Evolutionary conservation across 53 echinoderm and acorn worm genomes (phyloP), one percentile per base, ranked within the genome.

Genomic region (Holothuria leucospilota): DNA sequence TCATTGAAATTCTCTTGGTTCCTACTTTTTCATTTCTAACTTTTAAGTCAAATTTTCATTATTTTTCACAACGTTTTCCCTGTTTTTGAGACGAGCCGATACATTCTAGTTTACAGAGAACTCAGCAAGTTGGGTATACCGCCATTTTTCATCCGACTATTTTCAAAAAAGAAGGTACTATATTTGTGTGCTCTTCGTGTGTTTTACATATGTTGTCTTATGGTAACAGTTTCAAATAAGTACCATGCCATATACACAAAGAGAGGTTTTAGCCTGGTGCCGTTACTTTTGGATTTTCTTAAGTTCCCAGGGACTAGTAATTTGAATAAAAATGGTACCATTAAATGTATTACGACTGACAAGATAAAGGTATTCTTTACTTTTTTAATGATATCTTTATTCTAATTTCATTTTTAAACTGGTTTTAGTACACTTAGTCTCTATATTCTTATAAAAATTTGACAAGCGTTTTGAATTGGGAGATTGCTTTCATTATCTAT

Each of bases 291-390:
- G 5, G 46, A 74, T 42, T 42, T n/a, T 42, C 74, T 74, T 46
- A 74, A 46, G 74, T 74, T 74, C 74, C 74, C 74, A 74, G 74
- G 74, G 74, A 74, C 74, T 74, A 51, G 25, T 74, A 74, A 51
- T 42, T 74, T 74, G 10, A 49, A 74, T 24, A 74, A 74, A 74
- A 74, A 74, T 49, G 74, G 74, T 74, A 74, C 74, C 74, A 74
- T 74, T 74, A 74, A 74, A 74, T 74, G 74, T 74, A 27, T 74
- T 74, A 51, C 51, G 74, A 74, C 23, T 51, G 49, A 74, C 74
- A 74, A 74, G 74, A 46, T 46, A 74, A 74, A 42, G 27, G 74
- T 29, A 51, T 46, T 74, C 56, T 56, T 56, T 56, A 56, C 56
- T 56, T 56, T 56, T 56, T 56, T 16, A 56, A 56, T 56, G 56